A percentile compares a stretch with the other conserved stretches of the same genome.
phyloP scores from a whole-genome alignment of 2,888 invertebrate genomes.

The Apamea anceps region DNA sequence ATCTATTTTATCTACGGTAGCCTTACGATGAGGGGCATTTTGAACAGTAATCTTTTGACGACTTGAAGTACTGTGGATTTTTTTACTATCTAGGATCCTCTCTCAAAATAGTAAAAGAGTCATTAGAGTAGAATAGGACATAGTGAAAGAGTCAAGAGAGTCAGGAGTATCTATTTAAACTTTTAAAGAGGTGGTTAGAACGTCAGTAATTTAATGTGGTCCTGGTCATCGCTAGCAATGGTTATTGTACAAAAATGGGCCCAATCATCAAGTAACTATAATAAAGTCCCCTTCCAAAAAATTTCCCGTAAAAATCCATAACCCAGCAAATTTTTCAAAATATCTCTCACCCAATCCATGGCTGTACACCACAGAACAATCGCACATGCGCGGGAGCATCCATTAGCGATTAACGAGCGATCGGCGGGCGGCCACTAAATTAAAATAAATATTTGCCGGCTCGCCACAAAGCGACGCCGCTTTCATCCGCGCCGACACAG shows the following conservation, averaged over 20 bases:
- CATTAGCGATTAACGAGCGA: slow-evolving; percentile 89
- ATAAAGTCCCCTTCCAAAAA: no score
- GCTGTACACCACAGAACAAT: slow-evolving; percentile 52
- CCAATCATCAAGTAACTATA: background rate
- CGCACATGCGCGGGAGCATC: slow-evolving; percentile 79
- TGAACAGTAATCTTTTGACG: slow-evolving; percentile 14
- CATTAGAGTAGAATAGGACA: no score
- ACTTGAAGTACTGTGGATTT: background rate
- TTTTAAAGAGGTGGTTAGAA: background rate
- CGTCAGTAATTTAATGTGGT: background rate
- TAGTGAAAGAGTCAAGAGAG: no score
- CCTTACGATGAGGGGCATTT: slow-evolving; percentile 13
- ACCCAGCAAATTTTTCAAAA: slow-evolving; percentile 12
- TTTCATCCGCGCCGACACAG: slow-evolving; percentile 88
- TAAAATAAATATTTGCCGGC: slow-evolving; percentile 90
- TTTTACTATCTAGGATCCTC: no score
- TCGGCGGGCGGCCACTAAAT: slow-evolving; percentile 87
- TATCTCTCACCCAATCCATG: slow-evolving; percentile 2
- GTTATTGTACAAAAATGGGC: background rate
- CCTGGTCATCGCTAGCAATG: background rate
- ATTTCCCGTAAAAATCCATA: background rate
- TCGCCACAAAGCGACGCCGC: slow-evolving; percentile 82
- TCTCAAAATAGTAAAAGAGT: background rate
- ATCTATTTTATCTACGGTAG: slow-evolving; percentile 27
- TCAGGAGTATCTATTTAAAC: background rate